phyloP scores from a whole-genome alignment of 2,888 invertebrate genomes.

The Cheilosia soror region DNA sequence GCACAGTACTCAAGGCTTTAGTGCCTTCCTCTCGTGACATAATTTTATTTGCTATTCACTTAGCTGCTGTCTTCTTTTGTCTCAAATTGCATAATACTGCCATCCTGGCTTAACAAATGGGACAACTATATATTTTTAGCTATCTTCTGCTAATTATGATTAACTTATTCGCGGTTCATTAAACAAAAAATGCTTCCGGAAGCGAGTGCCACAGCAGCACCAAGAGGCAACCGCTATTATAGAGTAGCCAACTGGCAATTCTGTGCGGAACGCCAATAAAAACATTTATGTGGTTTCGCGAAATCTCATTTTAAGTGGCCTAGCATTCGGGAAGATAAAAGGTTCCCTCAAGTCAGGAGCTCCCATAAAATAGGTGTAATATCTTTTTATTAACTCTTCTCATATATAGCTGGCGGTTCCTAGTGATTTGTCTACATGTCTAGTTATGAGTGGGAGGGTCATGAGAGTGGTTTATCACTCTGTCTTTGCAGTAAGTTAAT shows the following conservation, averaged over 20 bases:
- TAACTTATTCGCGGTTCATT: conserved; percentile 31
- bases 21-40: too few relatives aligned
- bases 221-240: background rate
- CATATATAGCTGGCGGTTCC: background rate
- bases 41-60: too few relatives aligned
- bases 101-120: background rate
- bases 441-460: background rate
- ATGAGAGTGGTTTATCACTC: conserved; percentile 14
- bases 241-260: conserved; percentile 11
- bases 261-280: conserved; percentile 20
- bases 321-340: conserved; percentile 18
- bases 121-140: background rate
- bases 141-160: conserved; percentile 34
- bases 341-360: conserved; percentile 16
- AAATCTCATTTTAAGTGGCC: conserved; percentile 32
- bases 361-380: conserved; percentile 24
- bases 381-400: conserved; percentile 21
- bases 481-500: conserved; percentile 35
- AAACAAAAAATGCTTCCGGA: conserved; percentile 20
- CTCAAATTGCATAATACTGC: background rate
- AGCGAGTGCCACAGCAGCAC: background rate
- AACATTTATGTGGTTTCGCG: conserved; percentile 23
- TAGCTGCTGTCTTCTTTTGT: too few relatives aligned
- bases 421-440: background rate
- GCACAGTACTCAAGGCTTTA: too few relatives aligned